phyloP scores from a whole-genome alignment of 2,888 invertebrate species.

The Metallyticus violacea region DNA sequence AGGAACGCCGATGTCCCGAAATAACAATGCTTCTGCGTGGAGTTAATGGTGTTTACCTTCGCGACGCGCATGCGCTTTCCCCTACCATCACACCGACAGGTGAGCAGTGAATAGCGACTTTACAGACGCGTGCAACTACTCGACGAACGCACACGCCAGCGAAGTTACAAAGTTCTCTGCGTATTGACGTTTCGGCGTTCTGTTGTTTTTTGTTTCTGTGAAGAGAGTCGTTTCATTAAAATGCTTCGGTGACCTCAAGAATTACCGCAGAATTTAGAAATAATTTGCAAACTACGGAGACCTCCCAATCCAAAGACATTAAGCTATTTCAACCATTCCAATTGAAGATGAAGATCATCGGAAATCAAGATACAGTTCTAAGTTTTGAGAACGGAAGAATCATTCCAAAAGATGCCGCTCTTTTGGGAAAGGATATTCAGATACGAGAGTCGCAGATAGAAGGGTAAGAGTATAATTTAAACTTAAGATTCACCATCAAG shows the following conservation, averaged over 20 bases:
- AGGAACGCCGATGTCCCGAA: background rate
- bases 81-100: background rate
- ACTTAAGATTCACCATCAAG: background rate
- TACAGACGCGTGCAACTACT: background rate
- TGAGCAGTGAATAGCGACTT: background rate
- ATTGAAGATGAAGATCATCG: background rate
- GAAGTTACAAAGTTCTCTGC: background rate
- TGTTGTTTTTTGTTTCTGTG: background rate
- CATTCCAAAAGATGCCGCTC: slow-evolving; percentile 1
- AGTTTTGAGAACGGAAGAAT: background rate
- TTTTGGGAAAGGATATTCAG: background rate
- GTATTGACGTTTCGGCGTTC: background rate
- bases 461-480: background rate
- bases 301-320: background rate
- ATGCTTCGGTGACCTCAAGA: background rate
- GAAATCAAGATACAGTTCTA: background rate
- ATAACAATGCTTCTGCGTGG: background rate
- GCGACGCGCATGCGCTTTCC: slow-evolving; percentile 1
- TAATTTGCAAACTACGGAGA: background rate
- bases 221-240: too few relatives aligned
- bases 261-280: background rate
- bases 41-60: slow-evolving; percentile 20
- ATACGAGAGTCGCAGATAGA: background rate
- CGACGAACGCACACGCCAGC: background rate
- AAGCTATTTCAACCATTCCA: background rate